These are phyloP conservation scores for Pelobates cultripes DNA, from an alignment of 2,797 vertebrate genomes.

Conservation along the genomic window DNA sequence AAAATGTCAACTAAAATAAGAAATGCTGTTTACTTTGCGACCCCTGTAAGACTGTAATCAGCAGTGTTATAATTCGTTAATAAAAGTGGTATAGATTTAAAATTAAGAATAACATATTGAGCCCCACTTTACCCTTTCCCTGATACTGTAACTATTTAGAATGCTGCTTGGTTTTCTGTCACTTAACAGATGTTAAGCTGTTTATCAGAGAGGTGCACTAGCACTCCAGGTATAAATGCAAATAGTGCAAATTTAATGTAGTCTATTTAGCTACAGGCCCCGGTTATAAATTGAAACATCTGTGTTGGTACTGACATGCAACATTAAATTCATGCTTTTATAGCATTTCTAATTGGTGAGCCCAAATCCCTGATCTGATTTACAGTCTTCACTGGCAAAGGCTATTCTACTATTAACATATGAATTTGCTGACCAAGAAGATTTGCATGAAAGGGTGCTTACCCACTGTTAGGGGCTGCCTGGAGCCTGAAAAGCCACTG, in stretches of 20 bases:
- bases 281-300: conserved; percentile 25
- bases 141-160: background rate
- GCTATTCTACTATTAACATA: background rate
- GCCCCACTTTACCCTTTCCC: background rate
- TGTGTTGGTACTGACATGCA: conserved; percentile 12
- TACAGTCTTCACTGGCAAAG: background rate
- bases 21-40: too few species aligned
- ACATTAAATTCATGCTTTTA: conserved; percentile 6
- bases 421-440: background rate
- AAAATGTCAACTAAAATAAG: too few species aligned
- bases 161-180: background rate
- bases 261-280: conserved; percentile 7
- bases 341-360: background rate
- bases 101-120: too few species aligned
- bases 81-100: too few species aligned
- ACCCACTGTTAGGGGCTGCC: too few species aligned
- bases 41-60: too few species aligned
- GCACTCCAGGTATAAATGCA: conserved; percentile 28
- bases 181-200: conserved; percentile 22
- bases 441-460: background rate
- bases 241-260: conserved; percentile 31
- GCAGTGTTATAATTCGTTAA: too few species aligned
- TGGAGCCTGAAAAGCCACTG: too few species aligned
- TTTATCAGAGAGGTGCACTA: conserved; percentile 3
- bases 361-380: background rate